Percentiles rank a stretch among this genome's conserved stretches.
Evolutionary conservation across 2,888 invertebrate genomes (phyloP).

Genomic region (Apamea epomidion): DNA sequence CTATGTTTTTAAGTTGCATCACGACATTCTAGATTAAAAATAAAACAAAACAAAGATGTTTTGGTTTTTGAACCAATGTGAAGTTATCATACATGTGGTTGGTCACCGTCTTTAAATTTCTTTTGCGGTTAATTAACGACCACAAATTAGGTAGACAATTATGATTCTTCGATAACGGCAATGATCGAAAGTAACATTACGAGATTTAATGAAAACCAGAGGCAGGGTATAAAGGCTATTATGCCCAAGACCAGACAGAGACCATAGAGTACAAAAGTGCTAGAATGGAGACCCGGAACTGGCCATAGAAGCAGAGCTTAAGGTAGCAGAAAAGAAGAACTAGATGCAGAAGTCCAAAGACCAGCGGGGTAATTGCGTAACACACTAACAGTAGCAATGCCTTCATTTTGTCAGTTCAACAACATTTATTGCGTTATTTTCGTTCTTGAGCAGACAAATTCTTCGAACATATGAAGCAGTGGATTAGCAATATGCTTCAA

Average conservation of each 20-base stretch:
- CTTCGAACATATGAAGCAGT: too few species aligned
- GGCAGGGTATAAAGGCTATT: neutral
- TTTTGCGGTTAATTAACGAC: neutral
- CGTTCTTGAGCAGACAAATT: too few species aligned
- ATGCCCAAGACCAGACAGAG: neutral
- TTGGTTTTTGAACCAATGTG: conserved; percentile 15
- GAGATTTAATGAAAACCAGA: neutral
- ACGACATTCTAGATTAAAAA: conserved; percentile 1
- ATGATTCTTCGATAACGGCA: neutral
- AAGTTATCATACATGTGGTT: conserved; percentile 16
- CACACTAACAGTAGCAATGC: too few species aligned
- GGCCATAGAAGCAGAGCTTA: neutral
- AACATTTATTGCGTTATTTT: too few species aligned
- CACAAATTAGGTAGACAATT: neutral
- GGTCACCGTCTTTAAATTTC: neutral
- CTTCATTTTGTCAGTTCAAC: too few species aligned
- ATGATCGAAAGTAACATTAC: neutral
- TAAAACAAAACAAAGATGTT: neutral
- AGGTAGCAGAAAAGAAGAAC: neutral
- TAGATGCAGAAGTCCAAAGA: neutral
- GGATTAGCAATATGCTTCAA: too few species aligned
- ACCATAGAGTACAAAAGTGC: neutral
- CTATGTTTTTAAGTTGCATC: conserved; percentile 6
- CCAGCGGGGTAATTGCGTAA: too few species aligned
- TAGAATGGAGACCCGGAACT: neutral